Evolutionary conservation across 2,888 invertebrate genomes (phyloP).

Genomic region (Dolichomitus sp.): DNA sequence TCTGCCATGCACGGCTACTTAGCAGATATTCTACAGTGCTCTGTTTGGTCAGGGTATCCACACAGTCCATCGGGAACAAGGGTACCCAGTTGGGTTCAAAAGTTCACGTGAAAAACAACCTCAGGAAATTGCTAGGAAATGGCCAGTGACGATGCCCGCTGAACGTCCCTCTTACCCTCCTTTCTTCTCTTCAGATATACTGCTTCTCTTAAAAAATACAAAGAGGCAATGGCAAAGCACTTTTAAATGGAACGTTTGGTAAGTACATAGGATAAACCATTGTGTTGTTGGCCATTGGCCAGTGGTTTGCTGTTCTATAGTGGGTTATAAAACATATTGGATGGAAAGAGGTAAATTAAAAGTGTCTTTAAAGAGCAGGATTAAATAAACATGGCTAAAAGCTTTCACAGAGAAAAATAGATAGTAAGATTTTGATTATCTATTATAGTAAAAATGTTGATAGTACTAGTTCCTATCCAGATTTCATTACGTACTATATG

Average conservation of each 20-base stretch:
- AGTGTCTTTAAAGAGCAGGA: not conserved
- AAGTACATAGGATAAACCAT: not conserved
- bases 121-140: slow-evolving; percentile 85
- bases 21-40: slow-evolving; percentile 80
- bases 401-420: too few relatives aligned
- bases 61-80: slow-evolving; percentile 54
- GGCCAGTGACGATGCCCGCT: slow-evolving; percentile 74
- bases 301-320: not conserved
- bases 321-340: slow-evolving; percentile 6
- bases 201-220: slow-evolving; percentile 44
- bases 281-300: not conserved
- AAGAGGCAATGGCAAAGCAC: slow-evolving; percentile 18
- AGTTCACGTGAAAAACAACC: slow-evolving; percentile 83
- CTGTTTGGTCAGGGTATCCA: slow-evolving; percentile 20
- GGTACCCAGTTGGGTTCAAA: slow-evolving; percentile 73
- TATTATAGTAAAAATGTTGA: slow-evolving; percentile 7
- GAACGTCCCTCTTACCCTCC: slow-evolving; percentile 64
- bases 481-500: not conserved
- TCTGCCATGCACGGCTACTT: slow-evolving; percentile 76
- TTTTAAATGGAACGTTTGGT: slow-evolving; percentile 27
- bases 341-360: not conserved
- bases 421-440: too few relatives aligned
- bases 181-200: slow-evolving; percentile 51
- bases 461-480: not conserved
- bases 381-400: too few relatives aligned